Base-by-base conservation (phyloP, 2,888 invertebrate species). In the Amblyjoppa fuscipennis region DNA sequence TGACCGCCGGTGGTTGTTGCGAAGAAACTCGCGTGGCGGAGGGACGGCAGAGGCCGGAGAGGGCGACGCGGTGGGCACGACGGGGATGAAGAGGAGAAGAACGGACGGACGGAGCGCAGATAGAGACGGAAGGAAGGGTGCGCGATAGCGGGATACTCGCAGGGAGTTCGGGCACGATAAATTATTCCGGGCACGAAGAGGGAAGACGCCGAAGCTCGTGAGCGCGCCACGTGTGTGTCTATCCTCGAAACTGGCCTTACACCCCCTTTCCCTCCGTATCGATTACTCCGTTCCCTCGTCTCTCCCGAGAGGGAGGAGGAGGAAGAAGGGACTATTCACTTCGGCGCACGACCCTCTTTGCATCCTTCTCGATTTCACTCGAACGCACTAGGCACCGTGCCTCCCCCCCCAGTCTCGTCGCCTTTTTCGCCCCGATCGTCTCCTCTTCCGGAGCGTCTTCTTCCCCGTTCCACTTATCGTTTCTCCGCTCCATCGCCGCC, bases 101-200 rank as follows among this genome's bases (percentile, higher is more conserved):
- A 78, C 75, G 80, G 75, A 84, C 86, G 83, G 77, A 83, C 85
- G 78, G 81, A 66, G 74, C 78, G 69, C 85, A 85, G 83, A 83
- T 83, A 70, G 86, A 64, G 77, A 87, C 79, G 56, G 70, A 73
- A 81, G 80, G 80, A 73, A 81, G 74, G 82, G 84, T 78, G 84
- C 88, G 85, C 85, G 87, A 85, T 87, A 84, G 85, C 85, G 86
- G 77, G 87, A 87, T 84, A 83, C 77, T 83, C 75, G 81, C 81
- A 28, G 61, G 66, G 70, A 68, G 76, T 81, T 83, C 80, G 59
- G 51, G 77, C 53, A 38, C 87, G 88, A 87, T 89, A 91, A 91
- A 92, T 93, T 93, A 92, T 93, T 93, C 91, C 91, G 88, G 80
- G 91, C 92, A 92, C 91, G 92, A 90, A 90, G 91, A 91, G 90